Percentiles rank a stretch among this genome's conserved stretches.
These are phyloP conservation scores for Ciconia stormi DNA, from an alignment of 2,113 vertebrate species.

Conservation along the genomic window DNA sequence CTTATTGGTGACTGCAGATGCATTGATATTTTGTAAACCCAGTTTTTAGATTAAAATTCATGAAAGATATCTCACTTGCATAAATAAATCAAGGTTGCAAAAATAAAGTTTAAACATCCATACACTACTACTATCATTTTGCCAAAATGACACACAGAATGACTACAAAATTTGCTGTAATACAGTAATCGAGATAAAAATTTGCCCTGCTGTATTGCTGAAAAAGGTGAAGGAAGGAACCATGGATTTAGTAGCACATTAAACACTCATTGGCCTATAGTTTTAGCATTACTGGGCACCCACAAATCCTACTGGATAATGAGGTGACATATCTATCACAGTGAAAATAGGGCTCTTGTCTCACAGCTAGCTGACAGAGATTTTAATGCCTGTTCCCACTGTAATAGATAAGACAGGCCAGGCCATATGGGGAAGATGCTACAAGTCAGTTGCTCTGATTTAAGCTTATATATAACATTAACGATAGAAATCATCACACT, in stretches of 20 bases:
- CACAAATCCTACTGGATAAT: not conserved
- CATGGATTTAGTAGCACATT: not conserved
- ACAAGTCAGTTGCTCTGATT: not conserved
- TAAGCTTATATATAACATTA: not conserved
- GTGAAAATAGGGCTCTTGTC: not conserved
- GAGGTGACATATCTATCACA: not conserved
- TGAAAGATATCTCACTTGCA: conserved; percentile 66
- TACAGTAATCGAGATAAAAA: not conserved
- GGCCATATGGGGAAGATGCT: not conserved
- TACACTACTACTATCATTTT: conserved; percentile 59
- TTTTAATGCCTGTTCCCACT: not conserved
- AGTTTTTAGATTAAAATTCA: conserved; percentile 72
- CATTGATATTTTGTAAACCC: conserved; percentile 62
- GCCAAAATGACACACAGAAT: conserved; percentile 29
- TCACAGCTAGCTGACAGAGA: not conserved
- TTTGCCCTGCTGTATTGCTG: not conserved
- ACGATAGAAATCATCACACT: not conserved
- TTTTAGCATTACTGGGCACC: not conserved
- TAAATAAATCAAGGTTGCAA: conserved; percentile 75
- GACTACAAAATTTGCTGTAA: not conserved
- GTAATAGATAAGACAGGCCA: not conserved
- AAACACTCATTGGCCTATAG: not conserved
- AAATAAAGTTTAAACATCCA: conserved; percentile 71
- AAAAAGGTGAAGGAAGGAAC: not conserved
- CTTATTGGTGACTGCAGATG: conserved; percentile 52